Evolutionary conservation across 2,888 invertebrate genomes (phyloP), one percentile per base, ranked within the genome.

Genomic region (Theodoxus fluviatilis): DNA sequence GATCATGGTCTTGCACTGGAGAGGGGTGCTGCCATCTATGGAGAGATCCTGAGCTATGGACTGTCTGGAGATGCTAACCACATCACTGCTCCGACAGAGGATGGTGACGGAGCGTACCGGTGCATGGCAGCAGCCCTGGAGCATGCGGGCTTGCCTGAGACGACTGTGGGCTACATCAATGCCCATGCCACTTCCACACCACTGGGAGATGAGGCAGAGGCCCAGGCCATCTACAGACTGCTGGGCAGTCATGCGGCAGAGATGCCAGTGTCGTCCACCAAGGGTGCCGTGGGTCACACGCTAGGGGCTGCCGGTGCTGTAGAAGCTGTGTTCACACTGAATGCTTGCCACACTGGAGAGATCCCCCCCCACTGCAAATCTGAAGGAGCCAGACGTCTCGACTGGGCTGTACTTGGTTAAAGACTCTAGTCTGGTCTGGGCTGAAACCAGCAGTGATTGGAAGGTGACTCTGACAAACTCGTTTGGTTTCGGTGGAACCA

Each of bases 131-230:
- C 80, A n/a, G 95, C 98, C 1, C 83, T 98, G 18, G 89, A 87
- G 73, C 93, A 95, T 87, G 93, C 94, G 4, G 86, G 89, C 2
- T 7, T 94, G 15, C 52, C 83, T 85, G 85, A 88, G 0, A 84
- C 88, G 22, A 89, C 92, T 71, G 88, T 98, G 2, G 91, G 91
- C 47, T 95, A 96, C 83, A 91, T 98, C 0, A 98, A 98, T 89
- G 97, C 97, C 1, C 98, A 99, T 90, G 98, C 98, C 1, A 99
- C 98, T 7, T 98, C 98, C 0, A 99, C 98, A 33, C 96, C 96
- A 2, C 88, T 95, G 6, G 98, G 98, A 18, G 98, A 99, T 89
- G 72, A 72, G 31, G 84, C 83, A 4, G 87, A 87, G 75, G 79
- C 81, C 66, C 68, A 71, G 31, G 86, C 87, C 18, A 84, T 87